Base-by-base conservation (phyloP, 1,140 invertebrate species). In the Drosophila willistoni region DNA sequence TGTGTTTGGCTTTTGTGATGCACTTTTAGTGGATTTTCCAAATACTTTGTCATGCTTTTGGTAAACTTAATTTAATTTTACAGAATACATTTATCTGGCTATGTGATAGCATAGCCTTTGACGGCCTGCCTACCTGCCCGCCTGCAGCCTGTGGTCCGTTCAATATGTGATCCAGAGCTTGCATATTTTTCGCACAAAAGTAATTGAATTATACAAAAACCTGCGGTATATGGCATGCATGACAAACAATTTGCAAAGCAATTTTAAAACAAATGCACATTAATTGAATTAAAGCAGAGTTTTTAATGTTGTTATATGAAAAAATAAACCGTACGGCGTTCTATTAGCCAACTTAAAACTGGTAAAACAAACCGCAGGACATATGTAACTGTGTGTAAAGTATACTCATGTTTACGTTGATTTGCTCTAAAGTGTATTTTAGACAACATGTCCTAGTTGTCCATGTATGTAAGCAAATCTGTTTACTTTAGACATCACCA, bases 181-280 rank as follows among this genome's bases (percentile, higher is more conserved):
- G 64, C 22, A 54, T 71, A 78, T 56, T 82, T 67, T 70, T 42
- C 61, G 68, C 47, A 63, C 73, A 87, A 78, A 78, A 64, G 70
- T 83, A 86, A 89, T 86, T 83, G 60, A 89, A 89, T 89, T 89
- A 78, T 19, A 82, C 70, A 83, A 79, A 51, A 51, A 51, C 17
- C 44, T 51, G 44, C 17, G 44, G 44, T 22, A 12, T 19, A 19
- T 36, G 25, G 69, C 66, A 51, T 72, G 67, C 75, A 69, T 64
- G 68, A 47, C 76, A 77, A 72, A 71, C 73, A 82, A 74, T 85
- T 66, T 78, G 71, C 69, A 47, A 76, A 79, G 64, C 83, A 82
- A 79, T 89, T 83, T 72, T 17, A 79, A 87, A 85, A 77, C 68
- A 79, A 76, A 87, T 70, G 64, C 66, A 79, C 64, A 76, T 83